Percentiles rank a stretch among this genome's conserved stretches.
Conservation (phyloP, 23 tunicate species). For the Halocynthia aurantium region DNA sequence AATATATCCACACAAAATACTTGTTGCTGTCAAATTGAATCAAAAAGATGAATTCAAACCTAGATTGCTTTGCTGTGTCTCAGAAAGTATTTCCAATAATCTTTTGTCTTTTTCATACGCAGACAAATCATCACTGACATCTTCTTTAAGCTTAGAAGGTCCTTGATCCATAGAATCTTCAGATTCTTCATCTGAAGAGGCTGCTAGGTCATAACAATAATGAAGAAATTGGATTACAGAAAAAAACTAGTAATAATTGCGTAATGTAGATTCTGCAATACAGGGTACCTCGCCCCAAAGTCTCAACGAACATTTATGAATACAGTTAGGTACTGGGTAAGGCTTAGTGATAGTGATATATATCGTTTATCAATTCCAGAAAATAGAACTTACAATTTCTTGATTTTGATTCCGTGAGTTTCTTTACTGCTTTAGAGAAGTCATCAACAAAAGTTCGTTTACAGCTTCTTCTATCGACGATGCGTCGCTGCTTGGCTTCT, state of each 20-base stretch:
- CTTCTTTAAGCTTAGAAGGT: background rate
- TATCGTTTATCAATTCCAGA: background rate
- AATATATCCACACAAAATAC: no score
- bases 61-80: slow-evolving; percentile 1
- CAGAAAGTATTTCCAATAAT: slow-evolving; percentile 18
- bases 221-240: background rate
- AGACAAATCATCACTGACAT: background rate
- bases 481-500: background rate
- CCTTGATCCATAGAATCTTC: background rate
- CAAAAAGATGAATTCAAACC: no score
- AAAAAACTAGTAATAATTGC: no score
- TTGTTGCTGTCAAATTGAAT: no score
- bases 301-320: no score
- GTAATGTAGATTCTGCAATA: no score
- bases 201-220: background rate
- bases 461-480: slow-evolving; percentile 20
- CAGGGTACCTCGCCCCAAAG: no score
- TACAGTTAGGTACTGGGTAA: no score
- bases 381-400: background rate
- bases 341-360: background rate
- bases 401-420: slow-evolving; percentile 11
- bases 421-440: slow-evolving; percentile 19
- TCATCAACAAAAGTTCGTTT: slow-evolving; percentile 20
- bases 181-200: background rate
- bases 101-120: slow-evolving; percentile 3